Conservation (phyloP, 1,140 invertebrate genomes). For the Drosophila baimaii region DNA sequence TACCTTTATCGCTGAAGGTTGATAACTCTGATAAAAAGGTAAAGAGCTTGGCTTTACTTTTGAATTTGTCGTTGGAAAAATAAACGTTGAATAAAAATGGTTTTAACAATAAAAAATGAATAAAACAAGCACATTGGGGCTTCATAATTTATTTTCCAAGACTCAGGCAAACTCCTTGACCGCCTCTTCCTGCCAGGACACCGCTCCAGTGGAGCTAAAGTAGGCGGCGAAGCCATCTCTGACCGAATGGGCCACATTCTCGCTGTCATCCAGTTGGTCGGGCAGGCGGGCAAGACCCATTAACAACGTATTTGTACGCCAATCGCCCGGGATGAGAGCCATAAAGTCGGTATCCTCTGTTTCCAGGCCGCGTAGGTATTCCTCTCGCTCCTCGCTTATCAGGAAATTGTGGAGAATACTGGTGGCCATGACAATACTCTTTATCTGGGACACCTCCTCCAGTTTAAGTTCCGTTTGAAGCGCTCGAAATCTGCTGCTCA, state of each 20-base stretch:
- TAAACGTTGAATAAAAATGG: too few relatives aligned
- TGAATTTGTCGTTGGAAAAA: too few relatives aligned
- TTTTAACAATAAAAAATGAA: too few relatives aligned
- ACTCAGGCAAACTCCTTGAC: constrained; percentile 1
- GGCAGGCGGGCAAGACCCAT: neutral
- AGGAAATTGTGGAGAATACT: constrained; percentile 12
- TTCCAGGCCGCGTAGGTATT: constrained; percentile 5
- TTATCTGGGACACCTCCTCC: neutral
- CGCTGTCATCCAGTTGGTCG: neutral
- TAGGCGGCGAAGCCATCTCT: constrained; percentile 9
- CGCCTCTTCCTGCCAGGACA: constrained; percentile 8
- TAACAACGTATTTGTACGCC: neutral
- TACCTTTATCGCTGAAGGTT: too few relatives aligned
- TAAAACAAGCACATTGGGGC: too few relatives aligned
- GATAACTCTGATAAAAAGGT: too few relatives aligned
- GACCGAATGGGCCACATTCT: constrained; percentile 4
- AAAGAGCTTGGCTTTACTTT: too few relatives aligned
- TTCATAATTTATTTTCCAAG: too few relatives aligned
- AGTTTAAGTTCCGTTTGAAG: constrained; percentile 9
- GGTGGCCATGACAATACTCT: neutral
- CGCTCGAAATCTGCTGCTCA: constrained; percentile 2
- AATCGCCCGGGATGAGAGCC: constrained; percentile 14
- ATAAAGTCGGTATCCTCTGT: constrained; percentile 4
- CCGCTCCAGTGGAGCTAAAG: neutral
- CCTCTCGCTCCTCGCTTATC: constrained; percentile 4